A percentile compares a stretch with the other conserved stretches of the same genome.
These are phyloP conservation scores for Lynx canadensis DNA, from an alignment of 2,113 vertebrate genomes.

Conservation along the genomic window DNA sequence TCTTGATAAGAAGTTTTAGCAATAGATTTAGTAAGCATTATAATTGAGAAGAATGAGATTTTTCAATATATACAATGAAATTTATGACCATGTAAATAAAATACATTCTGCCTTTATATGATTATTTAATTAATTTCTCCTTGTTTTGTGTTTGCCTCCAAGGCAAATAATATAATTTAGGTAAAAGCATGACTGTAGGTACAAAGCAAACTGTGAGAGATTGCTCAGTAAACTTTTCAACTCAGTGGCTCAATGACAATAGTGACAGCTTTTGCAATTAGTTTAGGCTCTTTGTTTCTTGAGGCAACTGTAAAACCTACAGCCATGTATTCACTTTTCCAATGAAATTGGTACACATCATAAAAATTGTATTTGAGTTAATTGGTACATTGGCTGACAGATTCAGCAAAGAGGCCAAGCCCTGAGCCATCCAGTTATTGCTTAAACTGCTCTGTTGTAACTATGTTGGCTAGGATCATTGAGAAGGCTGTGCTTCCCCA, in stretches of 20 bases:
- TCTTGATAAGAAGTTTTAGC: not conserved
- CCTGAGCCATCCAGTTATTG: constrained; percentile 50
- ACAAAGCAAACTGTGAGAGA: not conserved
- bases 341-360: constrained; percentile 57
- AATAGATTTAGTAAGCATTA: not conserved
- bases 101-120: not conserved
- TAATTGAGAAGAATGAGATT: not conserved
- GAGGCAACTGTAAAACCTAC: constrained; percentile 63
- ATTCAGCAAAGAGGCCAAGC: constrained; percentile 64
- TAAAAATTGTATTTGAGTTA: constrained; percentile 72
- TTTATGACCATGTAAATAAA: not conserved
- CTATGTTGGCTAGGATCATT: constrained; percentile 24
- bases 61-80: not conserved
- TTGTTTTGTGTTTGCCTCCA: constrained; percentile 5
- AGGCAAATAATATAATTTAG: not conserved
- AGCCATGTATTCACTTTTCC: constrained; percentile 63
- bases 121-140: constrained; percentile 23
- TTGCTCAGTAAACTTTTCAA: constrained; percentile 63
- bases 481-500: constrained; percentile 50
- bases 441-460: constrained; percentile 56
- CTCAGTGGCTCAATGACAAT: constrained; percentile 45
- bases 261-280: constrained; percentile 75
- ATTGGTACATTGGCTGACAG: constrained; percentile 75
- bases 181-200: constrained; percentile 11
- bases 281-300: constrained; percentile 68